Base-by-base conservation (phyloP, 2,888 invertebrate species). In the Lithophane leautieri region DNA sequence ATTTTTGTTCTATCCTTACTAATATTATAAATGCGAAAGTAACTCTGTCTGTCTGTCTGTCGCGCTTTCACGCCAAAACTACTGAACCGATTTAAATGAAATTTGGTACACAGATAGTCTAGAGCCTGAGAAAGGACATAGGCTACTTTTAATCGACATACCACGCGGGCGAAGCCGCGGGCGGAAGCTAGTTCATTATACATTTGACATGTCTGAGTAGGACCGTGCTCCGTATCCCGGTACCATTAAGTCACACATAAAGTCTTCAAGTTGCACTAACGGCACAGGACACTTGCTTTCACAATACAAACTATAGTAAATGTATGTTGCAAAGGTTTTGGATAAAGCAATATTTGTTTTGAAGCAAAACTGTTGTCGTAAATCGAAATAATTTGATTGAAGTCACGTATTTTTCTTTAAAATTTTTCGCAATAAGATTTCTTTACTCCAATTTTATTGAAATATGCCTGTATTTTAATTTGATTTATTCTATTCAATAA, bases 251-350 rank as follows among this genome's bases (percentile, higher is more conserved):
- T 42, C 28, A 44, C 60, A 50, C 25, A 52, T 66, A 16, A 58
- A 68, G n/a, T 52, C 66, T 83, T 69, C 54, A 50, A n/a, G 11
- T 25, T 42, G 14, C 60, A 44, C 60, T 40, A n/a, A 42, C 34
- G 25, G 52, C 44, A 56, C 16, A 28, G 25, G 8, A 28, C 44
- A 63, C 56, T 62, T 19, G 12, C 28, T 28, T 44, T 6, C 14
- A 14, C 56, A 25, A 25, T 25, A 56, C 34, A 16, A 50, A 25
- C 63, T 44, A 4, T 14, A 42, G 34, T 34, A 16, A 22, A 28
- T 9, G 25, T 16, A 47, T 22, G 34, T 11, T 19, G 14, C 14
- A 22, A 54, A 47, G 16, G 4, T 44, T 75, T 62, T 22, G 11
- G 7, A 16, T 61, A 19, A 34, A 60, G 11, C 7, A 34, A 67